These are phyloP conservation scores for Melanostoma mellinum DNA, from an alignment of 2,888 invertebrate genomes.

Conservation along the genomic window DNA sequence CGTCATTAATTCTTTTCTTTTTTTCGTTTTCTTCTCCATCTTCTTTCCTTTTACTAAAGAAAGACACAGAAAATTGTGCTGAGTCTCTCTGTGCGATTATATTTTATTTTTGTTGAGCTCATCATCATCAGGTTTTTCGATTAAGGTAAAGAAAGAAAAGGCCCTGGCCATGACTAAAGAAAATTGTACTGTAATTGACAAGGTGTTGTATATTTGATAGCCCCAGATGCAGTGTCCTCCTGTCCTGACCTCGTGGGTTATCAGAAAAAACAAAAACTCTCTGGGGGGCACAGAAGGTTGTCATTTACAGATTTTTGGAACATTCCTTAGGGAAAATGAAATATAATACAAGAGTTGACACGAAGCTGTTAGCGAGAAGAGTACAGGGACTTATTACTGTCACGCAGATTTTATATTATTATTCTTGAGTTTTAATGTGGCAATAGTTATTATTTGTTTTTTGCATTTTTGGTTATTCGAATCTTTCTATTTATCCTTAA, in stretches of 20 bases:
- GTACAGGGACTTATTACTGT: no score
- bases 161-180: constrained; percentile 21
- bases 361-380: no score
- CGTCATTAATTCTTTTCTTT: constrained; percentile 33
- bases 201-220: constrained; percentile 25
- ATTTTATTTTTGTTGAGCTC: constrained; percentile 46
- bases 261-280: constrained; percentile 1
- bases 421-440: no score
- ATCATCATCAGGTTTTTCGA: constrained; percentile 41
- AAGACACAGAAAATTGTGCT: constrained; percentile 15
- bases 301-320: constrained; percentile 11
- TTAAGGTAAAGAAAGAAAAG: constrained; percentile 10
- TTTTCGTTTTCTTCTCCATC: constrained; percentile 1
- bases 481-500: no score
- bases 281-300: neutral
- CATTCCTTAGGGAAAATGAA: neutral
- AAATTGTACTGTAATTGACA: constrained; percentile 42
- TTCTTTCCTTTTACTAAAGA: neutral
- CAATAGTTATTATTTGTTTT: no score
- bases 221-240: neutral
- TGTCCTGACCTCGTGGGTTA: constrained; percentile 14
- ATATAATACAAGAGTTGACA: neutral
- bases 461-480: no score
- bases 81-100: constrained; percentile 38
- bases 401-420: no score